Evolutionary conservation across 2,797 vertebrate genomes (phyloP).

Genomic region (Ibycter americanus): DNA sequence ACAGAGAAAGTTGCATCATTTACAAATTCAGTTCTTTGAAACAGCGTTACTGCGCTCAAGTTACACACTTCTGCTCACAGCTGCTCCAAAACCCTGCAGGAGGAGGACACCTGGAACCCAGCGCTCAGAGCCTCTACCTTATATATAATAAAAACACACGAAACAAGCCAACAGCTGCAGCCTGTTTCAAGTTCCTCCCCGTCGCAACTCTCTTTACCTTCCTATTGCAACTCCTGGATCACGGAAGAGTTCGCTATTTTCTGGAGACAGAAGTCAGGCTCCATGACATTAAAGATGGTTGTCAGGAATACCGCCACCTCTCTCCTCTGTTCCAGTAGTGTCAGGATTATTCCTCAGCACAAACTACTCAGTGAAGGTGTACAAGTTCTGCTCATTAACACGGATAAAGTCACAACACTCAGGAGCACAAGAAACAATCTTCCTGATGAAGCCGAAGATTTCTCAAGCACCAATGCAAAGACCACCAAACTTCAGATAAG

Average conservation of each 20-base stretch:
- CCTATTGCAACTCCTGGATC: background rate
- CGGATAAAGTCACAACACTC: background rate
- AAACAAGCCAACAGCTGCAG: background rate
- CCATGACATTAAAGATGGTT: background rate
- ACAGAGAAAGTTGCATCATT: conserved; percentile 55
- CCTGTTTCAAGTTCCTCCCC: background rate
- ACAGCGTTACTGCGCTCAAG: conserved; percentile 6
- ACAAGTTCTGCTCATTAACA: background rate
- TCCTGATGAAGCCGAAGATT: background rate
- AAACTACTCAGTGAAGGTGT: background rate
- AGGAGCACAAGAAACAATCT: background rate
- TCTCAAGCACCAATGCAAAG: background rate
- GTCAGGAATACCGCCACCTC: background rate
- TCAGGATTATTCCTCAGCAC: background rate
- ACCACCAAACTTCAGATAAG: background rate
- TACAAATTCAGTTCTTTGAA: conserved; percentile 60
- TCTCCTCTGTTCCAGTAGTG: background rate
- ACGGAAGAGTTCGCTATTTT: background rate
- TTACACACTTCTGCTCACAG: conserved; percentile 45
- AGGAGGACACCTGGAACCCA: conserved; percentile 57
- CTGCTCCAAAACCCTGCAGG: conserved; percentile 35
- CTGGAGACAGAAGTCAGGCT: background rate
- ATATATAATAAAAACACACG: background rate
- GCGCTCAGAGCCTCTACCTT: background rate
- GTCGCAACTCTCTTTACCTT: background rate